These are phyloP conservation scores for Sebastes paucispinis DNA, from an alignment of 2,797 vertebrate species.

Conservation along the genomic window DNA sequence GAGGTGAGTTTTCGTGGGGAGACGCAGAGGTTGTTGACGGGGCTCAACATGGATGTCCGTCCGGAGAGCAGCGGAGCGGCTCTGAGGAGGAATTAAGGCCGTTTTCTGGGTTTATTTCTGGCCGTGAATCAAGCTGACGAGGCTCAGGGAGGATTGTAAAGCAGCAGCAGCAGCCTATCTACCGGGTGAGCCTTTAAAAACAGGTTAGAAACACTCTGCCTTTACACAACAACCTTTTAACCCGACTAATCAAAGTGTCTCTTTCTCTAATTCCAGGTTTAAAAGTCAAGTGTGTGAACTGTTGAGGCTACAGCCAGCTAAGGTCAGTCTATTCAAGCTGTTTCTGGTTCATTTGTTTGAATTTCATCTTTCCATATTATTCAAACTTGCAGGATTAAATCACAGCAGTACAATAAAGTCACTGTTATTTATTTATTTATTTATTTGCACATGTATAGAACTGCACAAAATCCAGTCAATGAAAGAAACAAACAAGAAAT, in stretches of 20 bases:
- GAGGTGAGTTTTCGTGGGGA: conserved; percentile 19
- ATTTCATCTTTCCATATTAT: neutral
- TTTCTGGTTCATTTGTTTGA: neutral
- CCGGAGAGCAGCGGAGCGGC: conserved; percentile 51
- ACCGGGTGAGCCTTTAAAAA: conserved; percentile 39
- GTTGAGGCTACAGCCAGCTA: neutral
- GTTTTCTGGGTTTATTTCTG: conserved; percentile 44
- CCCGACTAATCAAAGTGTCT: neutral
- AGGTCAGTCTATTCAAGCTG: conserved; percentile 22
- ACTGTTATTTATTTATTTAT: no score
- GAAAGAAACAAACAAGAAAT: no score
- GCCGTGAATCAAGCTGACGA: neutral
- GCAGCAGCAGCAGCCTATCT: no score
- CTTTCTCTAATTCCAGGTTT: conserved; percentile 6
- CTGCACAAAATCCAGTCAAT: no score
- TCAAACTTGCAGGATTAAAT: neutral
- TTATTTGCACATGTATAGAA: no score
- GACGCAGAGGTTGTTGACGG: conserved; percentile 34
- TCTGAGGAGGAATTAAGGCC: conserved; percentile 72
- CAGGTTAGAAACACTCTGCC: neutral
- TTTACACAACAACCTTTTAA: neutral
- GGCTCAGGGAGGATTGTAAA: conserved; percentile 12
- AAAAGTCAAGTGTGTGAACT: neutral
- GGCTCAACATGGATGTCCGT: conserved; percentile 78
- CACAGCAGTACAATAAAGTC: neutral